Conservation (phyloP, 2,888 invertebrate genomes). For the Agriopis marginaria region DNA sequence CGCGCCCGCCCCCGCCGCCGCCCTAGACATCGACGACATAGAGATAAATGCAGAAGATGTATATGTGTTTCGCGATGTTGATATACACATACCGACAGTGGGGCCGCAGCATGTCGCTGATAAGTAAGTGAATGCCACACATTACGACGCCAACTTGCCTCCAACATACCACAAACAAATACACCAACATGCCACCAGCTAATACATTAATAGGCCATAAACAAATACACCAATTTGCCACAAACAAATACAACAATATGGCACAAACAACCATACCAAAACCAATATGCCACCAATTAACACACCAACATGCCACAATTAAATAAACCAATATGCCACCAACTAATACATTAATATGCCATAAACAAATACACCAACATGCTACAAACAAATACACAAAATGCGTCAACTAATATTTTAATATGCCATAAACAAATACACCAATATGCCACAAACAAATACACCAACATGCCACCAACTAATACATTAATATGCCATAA, state of each 20-base stretch:
- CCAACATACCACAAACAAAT: too few species aligned
- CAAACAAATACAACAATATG: neutral
- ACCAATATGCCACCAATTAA: neutral
- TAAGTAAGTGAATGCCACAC: constrained; percentile 54
- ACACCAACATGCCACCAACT: too few species aligned
- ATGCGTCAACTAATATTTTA: too few species aligned
- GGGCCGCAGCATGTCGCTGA: constrained; percentile 67
- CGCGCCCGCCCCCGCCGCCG: constrained; percentile 45
- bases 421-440: neutral
- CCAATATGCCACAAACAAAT: neutral
- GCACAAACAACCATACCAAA: too few species aligned
- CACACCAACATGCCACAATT: too few species aligned
- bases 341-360: too few species aligned
- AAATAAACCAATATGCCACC: too few species aligned
- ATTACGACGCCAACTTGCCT: too few species aligned
- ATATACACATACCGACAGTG: constrained; percentile 79
- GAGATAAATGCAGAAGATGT: constrained; percentile 84
- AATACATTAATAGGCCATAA: too few species aligned
- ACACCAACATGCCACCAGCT: too few species aligned
- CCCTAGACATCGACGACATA: constrained; percentile 80
- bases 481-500: too few species aligned
- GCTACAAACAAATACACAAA: neutral
- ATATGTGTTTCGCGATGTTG: constrained; percentile 79
- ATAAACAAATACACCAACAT: too few species aligned
- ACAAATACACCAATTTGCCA: neutral